These are phyloP conservation scores for Urocolius indicus DNA, from an alignment of 2,113 vertebrate genomes.

Conservation along the genomic window DNA sequence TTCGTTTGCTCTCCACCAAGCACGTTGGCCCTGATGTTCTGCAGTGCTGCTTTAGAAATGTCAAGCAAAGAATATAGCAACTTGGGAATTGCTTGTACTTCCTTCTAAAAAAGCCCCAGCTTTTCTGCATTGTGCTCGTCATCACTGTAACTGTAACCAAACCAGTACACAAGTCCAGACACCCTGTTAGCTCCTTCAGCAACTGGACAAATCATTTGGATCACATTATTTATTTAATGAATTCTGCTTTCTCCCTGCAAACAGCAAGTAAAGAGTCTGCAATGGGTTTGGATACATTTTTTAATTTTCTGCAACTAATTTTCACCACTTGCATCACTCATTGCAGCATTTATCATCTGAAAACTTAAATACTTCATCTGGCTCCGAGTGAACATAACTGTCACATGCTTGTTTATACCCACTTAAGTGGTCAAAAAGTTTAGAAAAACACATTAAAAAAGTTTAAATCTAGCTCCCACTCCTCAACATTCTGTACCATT, in stretches of 20 bases:
- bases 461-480: not conserved
- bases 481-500: not conserved
- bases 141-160: not conserved
- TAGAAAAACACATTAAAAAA: not conserved
- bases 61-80: not conserved
- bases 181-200: constrained; percentile 35
- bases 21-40: accelerated
- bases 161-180: not conserved
- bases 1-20: not conserved
- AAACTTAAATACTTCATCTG: not conserved
- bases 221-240: constrained; percentile 23
- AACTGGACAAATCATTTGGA: constrained; percentile 38
- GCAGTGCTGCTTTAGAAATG: not conserved
- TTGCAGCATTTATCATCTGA: constrained; percentile 22
- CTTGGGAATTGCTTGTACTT: not conserved
- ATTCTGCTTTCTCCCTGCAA: not conserved
- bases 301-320: constrained; percentile 49
- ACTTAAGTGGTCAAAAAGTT: not conserved
- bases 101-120: not conserved
- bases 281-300: constrained; percentile 7
- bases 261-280: not conserved
- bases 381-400: not conserved
- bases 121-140: not conserved
- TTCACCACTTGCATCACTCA: constrained; percentile 10
- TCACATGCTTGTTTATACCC: not conserved